Conservation (phyloP, 2,888 invertebrate genomes). For the Temnothorax rugatulus region DNA sequence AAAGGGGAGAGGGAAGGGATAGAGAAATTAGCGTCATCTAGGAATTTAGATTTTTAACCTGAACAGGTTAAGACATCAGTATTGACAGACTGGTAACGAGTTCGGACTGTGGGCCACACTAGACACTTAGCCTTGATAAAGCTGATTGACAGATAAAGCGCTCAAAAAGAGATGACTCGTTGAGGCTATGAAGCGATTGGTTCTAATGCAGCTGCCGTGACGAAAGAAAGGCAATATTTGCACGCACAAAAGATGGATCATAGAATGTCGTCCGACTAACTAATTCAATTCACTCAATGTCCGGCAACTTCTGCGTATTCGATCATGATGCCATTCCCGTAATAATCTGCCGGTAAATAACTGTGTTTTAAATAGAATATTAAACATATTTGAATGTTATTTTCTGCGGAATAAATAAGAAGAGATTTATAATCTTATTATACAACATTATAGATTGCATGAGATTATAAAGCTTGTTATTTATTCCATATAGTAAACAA, state of each 20-base stretch:
- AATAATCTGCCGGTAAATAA: neutral
- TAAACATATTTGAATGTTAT: neutral
- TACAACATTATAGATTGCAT: no score
- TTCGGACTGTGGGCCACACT: constrained; percentile 81
- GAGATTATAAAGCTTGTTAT: no score
- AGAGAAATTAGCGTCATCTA: neutral
- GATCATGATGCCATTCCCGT: constrained; percentile 22
- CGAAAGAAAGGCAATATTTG: constrained; percentile 84
- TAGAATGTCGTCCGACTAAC: constrained; percentile 85
- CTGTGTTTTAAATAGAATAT: neutral
- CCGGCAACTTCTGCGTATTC: constrained; percentile 77
- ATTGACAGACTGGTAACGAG: constrained; percentile 41
- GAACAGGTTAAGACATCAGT: constrained; percentile 18
- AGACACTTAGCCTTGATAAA: constrained; percentile 83
- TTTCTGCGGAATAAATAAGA: neutral
- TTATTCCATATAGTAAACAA: no score
- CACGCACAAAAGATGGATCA: constrained; percentile 85
- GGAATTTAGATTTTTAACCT: neutral
- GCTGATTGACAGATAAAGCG: constrained; percentile 83
- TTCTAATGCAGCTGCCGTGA: constrained; percentile 79
- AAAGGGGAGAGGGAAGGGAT: neutral
- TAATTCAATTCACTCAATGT: constrained; percentile 85
- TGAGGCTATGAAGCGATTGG: constrained; percentile 81
- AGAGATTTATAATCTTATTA: neutral
- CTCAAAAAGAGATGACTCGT: constrained; percentile 79